These are phyloP conservation scores for Endotricha flammealis DNA, from an alignment of 2,888 invertebrate species.

Conservation along the genomic window DNA sequence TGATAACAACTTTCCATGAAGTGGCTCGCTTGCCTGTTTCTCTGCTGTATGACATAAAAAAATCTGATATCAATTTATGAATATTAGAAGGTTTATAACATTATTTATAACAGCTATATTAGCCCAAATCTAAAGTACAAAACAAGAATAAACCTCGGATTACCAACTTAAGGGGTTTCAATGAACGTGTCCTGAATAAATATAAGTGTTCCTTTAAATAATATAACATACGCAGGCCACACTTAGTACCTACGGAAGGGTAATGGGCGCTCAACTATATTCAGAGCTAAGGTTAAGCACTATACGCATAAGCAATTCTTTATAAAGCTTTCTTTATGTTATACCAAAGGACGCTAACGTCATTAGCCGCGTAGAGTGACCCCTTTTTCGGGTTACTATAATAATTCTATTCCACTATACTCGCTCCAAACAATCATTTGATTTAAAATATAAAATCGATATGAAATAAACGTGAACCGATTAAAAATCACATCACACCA, in stretches of 20 bases:
- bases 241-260: conserved; percentile 1
- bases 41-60: too few species aligned
- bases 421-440: too few species aligned
- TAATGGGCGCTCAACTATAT: conserved; percentile 1
- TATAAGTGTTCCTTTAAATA: conserved; percentile 8
- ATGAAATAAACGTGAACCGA: too few species aligned
- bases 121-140: conserved; percentile 4
- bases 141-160: not conserved
- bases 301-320: conserved; percentile 1
- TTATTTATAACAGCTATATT: not conserved
- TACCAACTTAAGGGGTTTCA: conserved; percentile 7
- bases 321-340: not conserved
- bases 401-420: too few species aligned
- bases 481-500: too few species aligned
- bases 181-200: conserved; percentile 7
- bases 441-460: too few species aligned
- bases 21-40: too few species aligned
- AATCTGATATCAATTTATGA: not conserved
- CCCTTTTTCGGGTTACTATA: too few species aligned
- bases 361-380: too few species aligned
- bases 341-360: too few species aligned
- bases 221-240: conserved; percentile 3
- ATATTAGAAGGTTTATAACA: not conserved
- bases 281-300: conserved; percentile 1
- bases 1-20: too few species aligned